Base-by-base conservation (phyloP, 1,140 invertebrate genomes). In the Drosophila quadrilineata region DNA sequence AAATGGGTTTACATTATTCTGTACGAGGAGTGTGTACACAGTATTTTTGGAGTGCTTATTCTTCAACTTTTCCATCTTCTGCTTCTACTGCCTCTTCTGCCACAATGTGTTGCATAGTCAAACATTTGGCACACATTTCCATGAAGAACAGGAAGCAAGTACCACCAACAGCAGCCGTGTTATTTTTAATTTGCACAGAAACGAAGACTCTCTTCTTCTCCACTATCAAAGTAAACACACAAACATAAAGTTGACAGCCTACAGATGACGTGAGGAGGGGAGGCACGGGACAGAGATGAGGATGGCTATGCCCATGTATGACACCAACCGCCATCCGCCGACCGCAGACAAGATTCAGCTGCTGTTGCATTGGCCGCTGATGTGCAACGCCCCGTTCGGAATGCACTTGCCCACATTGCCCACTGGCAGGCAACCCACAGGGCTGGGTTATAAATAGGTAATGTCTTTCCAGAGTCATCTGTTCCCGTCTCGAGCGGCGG, bases 91-190 rank as follows among this genome's bases (percentile, higher is more conserved):
- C n/a, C n/a, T n/a, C n/a, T n/a, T n/a, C n/a, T n/a, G n/a, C n/a
- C n/a, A n/a, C n/a, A n/a, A n/a, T n/a, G n/a, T n/a, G n/a, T n/a
- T n/a, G n/a, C n/a, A n/a, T n/a, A n/a, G n/a, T n/a, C n/a, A 71
- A 80, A 62, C 56, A 74, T 70, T 79, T 80, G 75, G 75, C 75
- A 80, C 75, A 80, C 71, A 80, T 80, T 67, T 67, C 29, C 50
- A 56, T 57, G 64, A 35, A 63, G 67, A 66, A 80, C 75, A 75
- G 75, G 75, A 80, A 80, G 75, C 71, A 45, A 56, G 63, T 41
- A 71, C 28, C 17, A 36, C 35, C 41, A 31, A 41, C 41, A 21
- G 31, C 10, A 35, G 29, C 31, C 17, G 21, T 12, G 31, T 35
- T 77, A 79, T 74, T 79, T 79, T 70, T 79, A 79, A 60, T 68